Conservation (phyloP, 2,797 vertebrate species). For the Tadarida brasiliensis region DNA sequence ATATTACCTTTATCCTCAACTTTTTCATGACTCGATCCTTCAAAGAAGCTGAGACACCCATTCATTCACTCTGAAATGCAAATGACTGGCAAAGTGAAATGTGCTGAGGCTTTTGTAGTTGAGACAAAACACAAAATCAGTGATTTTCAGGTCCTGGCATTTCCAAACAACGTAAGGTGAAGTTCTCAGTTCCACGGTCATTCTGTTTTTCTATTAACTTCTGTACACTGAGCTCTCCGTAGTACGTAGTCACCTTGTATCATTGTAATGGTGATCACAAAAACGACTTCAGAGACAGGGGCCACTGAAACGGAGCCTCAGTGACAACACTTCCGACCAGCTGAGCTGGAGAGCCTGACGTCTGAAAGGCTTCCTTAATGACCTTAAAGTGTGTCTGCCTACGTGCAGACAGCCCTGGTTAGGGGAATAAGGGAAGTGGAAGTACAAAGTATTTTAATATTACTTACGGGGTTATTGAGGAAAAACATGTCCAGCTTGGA, state of each 20-base stretch:
- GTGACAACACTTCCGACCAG: neutral
- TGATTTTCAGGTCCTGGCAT: neutral
- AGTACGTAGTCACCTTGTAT: neutral
- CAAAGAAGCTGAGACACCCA: neutral
- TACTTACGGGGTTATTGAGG: neutral
- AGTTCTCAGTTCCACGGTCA: neutral
- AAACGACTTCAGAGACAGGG: neutral
- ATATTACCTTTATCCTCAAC: neutral
- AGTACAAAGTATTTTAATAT: neutral
- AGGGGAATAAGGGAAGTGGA: neutral
- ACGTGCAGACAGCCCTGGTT: neutral
- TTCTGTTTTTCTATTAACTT: neutral
- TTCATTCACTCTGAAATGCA: constrained; percentile 21
- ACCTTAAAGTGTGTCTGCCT: neutral
- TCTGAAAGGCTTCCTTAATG: neutral
- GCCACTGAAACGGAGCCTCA: neutral
- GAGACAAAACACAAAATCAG: neutral
- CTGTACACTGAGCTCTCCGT: neutral
- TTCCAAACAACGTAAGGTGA: neutral
- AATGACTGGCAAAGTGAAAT: neutral
- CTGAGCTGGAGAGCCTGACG: neutral
- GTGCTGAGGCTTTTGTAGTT: neutral
- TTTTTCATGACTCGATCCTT: neutral
- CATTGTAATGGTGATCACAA: neutral
- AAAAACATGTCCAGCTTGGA: neutral